Base-by-base conservation (phyloP, 2,797 vertebrate genomes). In the Acestrorhynchus altus region DNA sequence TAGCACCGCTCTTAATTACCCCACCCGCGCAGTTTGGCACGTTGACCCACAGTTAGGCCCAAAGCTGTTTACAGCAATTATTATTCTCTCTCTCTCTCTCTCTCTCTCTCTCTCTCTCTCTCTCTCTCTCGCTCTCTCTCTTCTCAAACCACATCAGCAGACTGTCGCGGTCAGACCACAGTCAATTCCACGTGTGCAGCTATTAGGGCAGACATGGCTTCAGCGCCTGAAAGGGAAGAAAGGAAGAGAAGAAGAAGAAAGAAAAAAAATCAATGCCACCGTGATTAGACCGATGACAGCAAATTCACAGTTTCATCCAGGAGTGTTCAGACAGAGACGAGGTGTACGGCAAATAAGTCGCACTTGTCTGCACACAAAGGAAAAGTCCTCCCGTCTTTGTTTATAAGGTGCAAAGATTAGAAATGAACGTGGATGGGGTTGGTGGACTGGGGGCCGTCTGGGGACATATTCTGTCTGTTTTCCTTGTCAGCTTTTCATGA, bases 261-360 rank as follows among this genome's bases (percentile, higher is more conserved):
- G 42, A 68, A 49, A 67, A 81, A 69, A 94, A 95, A 96, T 96
- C 95, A 94, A 96, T 96, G 93, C 87, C 83, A 91, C 92, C 91
- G 93, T 95, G 94, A 96, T 96, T 95, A 95, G 95, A 94, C 94
- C 94, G 94, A 95, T 95, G 92, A 94, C 93, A 94, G 93, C 91
- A 95, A 95, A 95, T 95, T 95, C 95, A 95, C 93, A 93, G 92
- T 92, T 94, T 93, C 92, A 91, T 91, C 90, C 90, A 92, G 82
- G 91, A 92, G 93, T 93, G 89, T 94, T 93, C 90, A 92, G 93
- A 92, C 93, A 94, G 88, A 93, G 90, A 90, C 77, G 82, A 84
- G 83, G 82, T 86, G 79, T 85, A 81, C 83, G 78, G 79, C 80
- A 84, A 86, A 85, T 85, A 85, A 85, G 78, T 74, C 78, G 76